Conservation (phyloP, 2,888 invertebrate genomes). For the Dastarcus helophoroides region DNA sequence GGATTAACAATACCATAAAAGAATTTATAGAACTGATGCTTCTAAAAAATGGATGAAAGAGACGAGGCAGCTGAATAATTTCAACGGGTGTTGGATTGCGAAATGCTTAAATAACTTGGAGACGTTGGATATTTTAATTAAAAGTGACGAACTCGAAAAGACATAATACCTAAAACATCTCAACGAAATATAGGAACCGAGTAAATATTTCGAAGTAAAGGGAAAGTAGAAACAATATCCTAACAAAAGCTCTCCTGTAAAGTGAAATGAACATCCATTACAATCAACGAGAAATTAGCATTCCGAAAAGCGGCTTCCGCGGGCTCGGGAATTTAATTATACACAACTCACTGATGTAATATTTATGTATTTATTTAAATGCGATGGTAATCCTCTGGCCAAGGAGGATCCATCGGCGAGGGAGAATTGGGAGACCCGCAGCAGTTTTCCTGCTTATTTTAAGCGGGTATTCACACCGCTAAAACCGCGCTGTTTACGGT, state of each 20-base stretch:
- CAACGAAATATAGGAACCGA: slow-evolving; percentile 21
- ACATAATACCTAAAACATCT: slow-evolving; percentile 21
- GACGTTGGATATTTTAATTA: no score
- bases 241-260: slow-evolving; percentile 29
- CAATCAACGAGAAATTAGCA: slow-evolving; percentile 37
- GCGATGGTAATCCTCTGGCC: slow-evolving; percentile 38
- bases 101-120: no score
- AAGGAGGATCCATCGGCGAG: slow-evolving; percentile 13
- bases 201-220: slow-evolving; percentile 13
- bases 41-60: no score
- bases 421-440: slow-evolving; percentile 1
- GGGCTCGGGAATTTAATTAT: slow-evolving; percentile 38
- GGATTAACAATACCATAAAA: no score
- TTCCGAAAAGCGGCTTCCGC: slow-evolving; percentile 33
- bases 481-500: slow-evolving; percentile 29
- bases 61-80: no score
- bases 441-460: neutral
- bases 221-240: slow-evolving; percentile 24
- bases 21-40: no score
- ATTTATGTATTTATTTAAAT: slow-evolving; percentile 42
- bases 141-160: no score
- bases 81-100: no score
- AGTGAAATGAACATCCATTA: slow-evolving; percentile 35
- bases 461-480: slow-evolving; percentile 11
- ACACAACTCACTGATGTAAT: slow-evolving; percentile 40